Base-by-base conservation (phyloP, 2,797 vertebrate genomes). In the Mormyrus hasselquistii region DNA sequence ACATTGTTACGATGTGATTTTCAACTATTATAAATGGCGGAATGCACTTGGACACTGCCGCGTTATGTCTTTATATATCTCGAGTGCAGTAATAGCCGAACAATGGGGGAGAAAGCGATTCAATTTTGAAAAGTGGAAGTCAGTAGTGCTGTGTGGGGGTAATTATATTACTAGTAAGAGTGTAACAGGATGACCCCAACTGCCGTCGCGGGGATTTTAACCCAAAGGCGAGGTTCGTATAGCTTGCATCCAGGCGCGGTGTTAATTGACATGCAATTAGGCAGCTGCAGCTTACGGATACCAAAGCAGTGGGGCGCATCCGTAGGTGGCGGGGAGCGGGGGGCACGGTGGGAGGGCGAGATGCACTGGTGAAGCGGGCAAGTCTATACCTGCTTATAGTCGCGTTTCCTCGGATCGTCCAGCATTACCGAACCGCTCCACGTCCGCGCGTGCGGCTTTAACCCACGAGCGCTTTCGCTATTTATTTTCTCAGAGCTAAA, bases 241-340 rank as follows among this genome's bases (percentile, higher is more conserved):
- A 14, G 47, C 73, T 73, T 47, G 59, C 85, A 49, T 47, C 44
- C 85, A 57, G 53, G 52, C 47, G 10, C 34, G 6, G 82, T 62
- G 41, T 86, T 89, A 89, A 89, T 65, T 90, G 88, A 89, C 86
- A 59, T 87, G 90, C 87, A 89, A 89, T 87, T 82, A 89, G 85
- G 76, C 73, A 69, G 88, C 44, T 83, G 85, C 65, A 83, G 88
- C 88, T 83, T 83, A 87, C 44, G 53, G 85, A 90, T 69, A 50
- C 52, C 34, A 59, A 34, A 50, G 52, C 55, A 88, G 82, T 73
- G 38, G 62, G 44, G 69, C 73, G 52, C 73, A 73, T 41, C 25
- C 7, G 44, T 34, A 14, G 19, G 82, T 55, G 82, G 52, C 3
- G 59, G 65, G 69, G 29, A 55, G 34, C 22, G 29, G 12, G 59